Evolutionary conservation across 2,113 vertebrate species (phyloP).

Genomic region (Callipepla californica): DNA sequence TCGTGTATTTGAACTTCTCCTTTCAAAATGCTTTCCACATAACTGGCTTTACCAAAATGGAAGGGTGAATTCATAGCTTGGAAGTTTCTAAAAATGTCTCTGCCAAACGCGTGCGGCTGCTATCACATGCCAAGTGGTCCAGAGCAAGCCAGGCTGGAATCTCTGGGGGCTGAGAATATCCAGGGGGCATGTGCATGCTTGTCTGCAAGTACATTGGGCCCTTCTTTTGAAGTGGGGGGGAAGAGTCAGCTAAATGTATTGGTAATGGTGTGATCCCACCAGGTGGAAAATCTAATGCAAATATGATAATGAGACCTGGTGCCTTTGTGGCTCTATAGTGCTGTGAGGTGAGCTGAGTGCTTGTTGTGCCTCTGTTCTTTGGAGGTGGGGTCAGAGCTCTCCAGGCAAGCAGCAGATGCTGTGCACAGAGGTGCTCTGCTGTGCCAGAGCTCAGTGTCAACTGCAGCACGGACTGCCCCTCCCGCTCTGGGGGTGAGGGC

Average conservation of each 20-base stretch:
- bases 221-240: neutral
- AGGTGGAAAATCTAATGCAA: neutral
- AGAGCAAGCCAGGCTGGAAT: slow-evolving; percentile 67
- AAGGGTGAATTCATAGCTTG: slow-evolving; percentile 65
- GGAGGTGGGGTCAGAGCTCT: neutral
- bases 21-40: slow-evolving; percentile 59
- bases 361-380: neutral
- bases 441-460: neutral
- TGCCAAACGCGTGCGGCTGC: slow-evolving; percentile 55
- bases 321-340: fast-evolving
- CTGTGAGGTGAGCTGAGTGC: neutral
- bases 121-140: slow-evolving; percentile 67
- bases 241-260: neutral
- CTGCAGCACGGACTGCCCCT: fast-evolving
- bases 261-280: neutral
- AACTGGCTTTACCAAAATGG: slow-evolving; percentile 51
- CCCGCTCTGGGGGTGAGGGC: neutral
- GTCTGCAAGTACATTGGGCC: slow-evolving; percentile 46
- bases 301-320: neutral
- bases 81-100: slow-evolving; percentile 72
- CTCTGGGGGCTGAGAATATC: slow-evolving; percentile 69
- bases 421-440: fast-evolving
- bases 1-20: neutral
- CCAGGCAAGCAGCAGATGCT: neutral
- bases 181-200: slow-evolving; percentile 51